A percentile compares a stretch with the other conserved stretches of the same genome.
These are phyloP conservation scores for Sturnira hondurensis DNA, from an alignment of 2,113 vertebrate genomes.

Conservation along the genomic window DNA sequence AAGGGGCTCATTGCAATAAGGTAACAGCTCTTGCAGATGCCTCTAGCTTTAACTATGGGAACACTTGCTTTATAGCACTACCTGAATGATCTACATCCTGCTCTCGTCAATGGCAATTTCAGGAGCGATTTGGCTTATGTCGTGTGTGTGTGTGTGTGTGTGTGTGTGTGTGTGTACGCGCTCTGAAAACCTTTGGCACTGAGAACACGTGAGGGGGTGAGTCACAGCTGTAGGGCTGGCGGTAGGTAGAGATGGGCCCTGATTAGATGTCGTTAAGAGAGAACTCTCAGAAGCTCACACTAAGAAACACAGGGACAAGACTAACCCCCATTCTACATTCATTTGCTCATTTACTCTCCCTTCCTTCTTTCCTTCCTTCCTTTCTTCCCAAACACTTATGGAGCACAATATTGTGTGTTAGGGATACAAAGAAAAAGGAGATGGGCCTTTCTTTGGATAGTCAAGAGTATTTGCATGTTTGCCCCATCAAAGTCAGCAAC, in stretches of 20 bases:
- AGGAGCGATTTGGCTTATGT: slow-evolving; percentile 66
- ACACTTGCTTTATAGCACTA: slow-evolving; percentile 63
- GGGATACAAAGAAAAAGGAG: too few species aligned
- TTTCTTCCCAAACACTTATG: too few species aligned
- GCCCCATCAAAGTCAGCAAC: background rate
- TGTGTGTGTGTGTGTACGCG: background rate
- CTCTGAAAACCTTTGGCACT: background rate
- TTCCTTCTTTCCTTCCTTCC: too few species aligned
- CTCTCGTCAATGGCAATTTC: slow-evolving; percentile 57
- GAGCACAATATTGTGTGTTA: too few species aligned
- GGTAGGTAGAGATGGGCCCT: background rate
- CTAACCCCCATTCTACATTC: background rate
- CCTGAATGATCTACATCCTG: slow-evolving; percentile 64
- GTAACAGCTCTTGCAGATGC: slow-evolving; percentile 72
- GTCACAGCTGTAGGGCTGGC: background rate
- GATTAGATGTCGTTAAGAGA: background rate
- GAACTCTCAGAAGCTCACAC: background rate
- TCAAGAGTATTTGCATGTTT: background rate
- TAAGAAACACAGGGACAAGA: background rate
- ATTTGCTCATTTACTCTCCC: background rate
- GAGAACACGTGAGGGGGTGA: background rate
- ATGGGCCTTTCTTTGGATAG: background rate
- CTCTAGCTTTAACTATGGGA: slow-evolving; percentile 74
- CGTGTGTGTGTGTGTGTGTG: slow-evolving; percentile 31
- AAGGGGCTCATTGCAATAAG: slow-evolving; percentile 65